These are phyloP conservation scores for Sula dactylatra DNA, from an alignment of 2,113 vertebrate genomes.

Conservation along the genomic window DNA sequence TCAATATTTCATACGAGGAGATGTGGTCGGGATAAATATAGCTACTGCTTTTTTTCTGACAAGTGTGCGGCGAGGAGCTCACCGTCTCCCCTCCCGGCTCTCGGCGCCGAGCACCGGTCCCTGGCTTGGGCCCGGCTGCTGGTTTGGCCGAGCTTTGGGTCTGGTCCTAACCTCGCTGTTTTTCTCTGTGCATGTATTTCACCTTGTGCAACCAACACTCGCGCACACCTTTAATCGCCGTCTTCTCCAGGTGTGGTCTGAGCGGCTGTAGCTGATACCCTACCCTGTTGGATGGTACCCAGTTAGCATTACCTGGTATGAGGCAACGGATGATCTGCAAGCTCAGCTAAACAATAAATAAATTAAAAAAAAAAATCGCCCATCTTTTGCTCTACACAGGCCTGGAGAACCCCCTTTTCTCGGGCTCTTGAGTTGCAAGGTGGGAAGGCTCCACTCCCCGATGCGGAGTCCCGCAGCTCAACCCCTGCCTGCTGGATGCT, in stretches of 20 bases:
- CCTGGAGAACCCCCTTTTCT: neutral
- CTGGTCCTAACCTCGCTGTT: neutral
- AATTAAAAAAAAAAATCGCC: no score
- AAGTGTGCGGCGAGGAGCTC: accelerated
- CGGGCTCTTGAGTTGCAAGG: neutral
- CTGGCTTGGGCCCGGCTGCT: accelerated
- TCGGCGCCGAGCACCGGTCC: neutral
- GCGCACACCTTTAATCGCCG: accelerated
- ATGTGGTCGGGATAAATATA: neutral
- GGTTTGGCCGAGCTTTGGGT: neutral
- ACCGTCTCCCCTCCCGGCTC: accelerated
- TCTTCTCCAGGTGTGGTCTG: neutral
- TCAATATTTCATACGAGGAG: neutral
- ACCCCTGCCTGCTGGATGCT: neutral
- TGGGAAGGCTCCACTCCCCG: neutral
- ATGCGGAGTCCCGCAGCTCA: neutral
- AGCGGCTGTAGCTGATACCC: no score
- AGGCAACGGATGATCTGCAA: neutral
- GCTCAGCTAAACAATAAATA: neutral
- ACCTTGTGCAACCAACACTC: neutral
- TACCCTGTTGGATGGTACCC: neutral
- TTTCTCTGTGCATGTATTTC: neutral
- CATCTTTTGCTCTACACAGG: neutral
- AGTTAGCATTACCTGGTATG: neutral
- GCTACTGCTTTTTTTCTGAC: neutral